Conservation (phyloP, 2,113 vertebrate species). For the Nycticebus coucang region DNA sequence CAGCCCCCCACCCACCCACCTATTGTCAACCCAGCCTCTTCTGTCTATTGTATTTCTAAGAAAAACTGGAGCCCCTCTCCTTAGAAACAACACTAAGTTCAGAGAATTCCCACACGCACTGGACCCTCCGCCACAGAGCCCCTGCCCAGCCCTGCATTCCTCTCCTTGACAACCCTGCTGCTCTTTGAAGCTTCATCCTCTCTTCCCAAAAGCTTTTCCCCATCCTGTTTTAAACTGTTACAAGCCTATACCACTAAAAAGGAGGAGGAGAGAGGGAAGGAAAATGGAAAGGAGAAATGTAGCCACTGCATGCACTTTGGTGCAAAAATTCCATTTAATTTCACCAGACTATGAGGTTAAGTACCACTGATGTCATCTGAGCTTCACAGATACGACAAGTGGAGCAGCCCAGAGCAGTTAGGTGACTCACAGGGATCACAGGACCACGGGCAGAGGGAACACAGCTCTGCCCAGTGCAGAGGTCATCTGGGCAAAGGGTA, state of each 20-base stretch:
- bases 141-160: not conserved
- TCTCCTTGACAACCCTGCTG: too few relatives aligned
- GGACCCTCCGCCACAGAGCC: too few relatives aligned
- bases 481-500: not conserved
- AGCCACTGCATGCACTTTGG: accelerated
- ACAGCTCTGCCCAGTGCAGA: not conserved
- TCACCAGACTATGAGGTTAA: not conserved
- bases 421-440: not conserved
- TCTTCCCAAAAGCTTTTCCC: not conserved
- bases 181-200: not conserved
- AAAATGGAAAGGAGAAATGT: not conserved
- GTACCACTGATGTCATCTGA: not conserved
- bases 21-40: not conserved
- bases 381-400: not conserved
- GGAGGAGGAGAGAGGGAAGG: not conserved
- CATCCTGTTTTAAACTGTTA: not conserved
- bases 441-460: accelerated
- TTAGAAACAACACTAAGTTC: too few relatives aligned
- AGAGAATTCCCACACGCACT: too few relatives aligned
- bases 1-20: too few relatives aligned
- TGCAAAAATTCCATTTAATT: accelerated
- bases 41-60: not conserved
- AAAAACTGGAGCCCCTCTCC: too few relatives aligned
- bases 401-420: not conserved
- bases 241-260: too few relatives aligned